Percentiles rank a stretch among this genome's conserved stretches.
phyloP scores from a whole-genome alignment of 2,888 invertebrate genomes.

The Harpagoxenus sublaevis region DNA sequence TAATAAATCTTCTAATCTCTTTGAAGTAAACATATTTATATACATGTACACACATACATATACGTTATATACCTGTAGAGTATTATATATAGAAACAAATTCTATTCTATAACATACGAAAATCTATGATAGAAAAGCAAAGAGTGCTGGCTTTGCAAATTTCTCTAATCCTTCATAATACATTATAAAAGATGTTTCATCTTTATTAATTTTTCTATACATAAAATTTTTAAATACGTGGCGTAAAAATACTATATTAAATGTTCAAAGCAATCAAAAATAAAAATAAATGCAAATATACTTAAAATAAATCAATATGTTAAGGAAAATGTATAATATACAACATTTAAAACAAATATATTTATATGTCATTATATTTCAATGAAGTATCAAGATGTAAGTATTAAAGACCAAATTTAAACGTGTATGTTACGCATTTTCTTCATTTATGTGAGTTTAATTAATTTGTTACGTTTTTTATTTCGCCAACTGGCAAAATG shows the following conservation, averaged over 20 bases:
- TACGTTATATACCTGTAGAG: not conserved
- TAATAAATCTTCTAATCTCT: not conserved
- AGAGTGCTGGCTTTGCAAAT: not conserved
- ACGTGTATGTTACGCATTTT: not conserved
- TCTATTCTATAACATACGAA: not conserved
- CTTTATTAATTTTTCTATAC: constrained; percentile 1
- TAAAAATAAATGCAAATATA: not conserved
- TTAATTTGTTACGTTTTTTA: not conserved
- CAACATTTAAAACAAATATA: not conserved
- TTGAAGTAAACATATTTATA: not conserved
- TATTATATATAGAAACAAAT: not conserved
- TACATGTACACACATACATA: not conserved
- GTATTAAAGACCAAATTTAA: not conserved
- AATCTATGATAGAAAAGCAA: not conserved
- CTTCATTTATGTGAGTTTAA: not conserved
- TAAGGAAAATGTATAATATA: not conserved
- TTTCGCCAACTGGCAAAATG: constrained; percentile 6
- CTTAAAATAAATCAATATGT: not conserved
- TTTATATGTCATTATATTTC: not conserved
- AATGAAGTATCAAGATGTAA: not conserved
- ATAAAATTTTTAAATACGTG: not conserved
- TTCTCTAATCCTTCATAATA: not conserved
- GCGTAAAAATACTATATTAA: not conserved
- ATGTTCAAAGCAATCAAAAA: not conserved
- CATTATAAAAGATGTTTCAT: not conserved